Conservation (phyloP, 2,888 invertebrate genomes). For the Scaptodrosophila latifasciaeformis region DNA sequence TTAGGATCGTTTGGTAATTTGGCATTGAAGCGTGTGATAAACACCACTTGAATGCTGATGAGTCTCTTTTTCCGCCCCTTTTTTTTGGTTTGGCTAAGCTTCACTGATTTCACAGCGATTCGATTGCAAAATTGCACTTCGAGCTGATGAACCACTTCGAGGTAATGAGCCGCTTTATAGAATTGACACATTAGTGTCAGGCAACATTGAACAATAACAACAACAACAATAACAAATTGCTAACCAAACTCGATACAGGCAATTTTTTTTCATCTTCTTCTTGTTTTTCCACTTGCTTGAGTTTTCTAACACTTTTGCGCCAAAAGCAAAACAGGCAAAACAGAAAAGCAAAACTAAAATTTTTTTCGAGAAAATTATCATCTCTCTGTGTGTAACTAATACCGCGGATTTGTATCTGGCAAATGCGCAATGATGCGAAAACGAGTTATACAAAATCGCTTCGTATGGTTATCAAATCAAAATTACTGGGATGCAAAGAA, state of each 20-base stretch:
- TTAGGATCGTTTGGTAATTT: conserved; percentile 44
- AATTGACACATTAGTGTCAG: conserved; percentile 68
- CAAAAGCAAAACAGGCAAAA: conserved; percentile 7
- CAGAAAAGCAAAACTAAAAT: conserved; percentile 14
- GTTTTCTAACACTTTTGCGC: conserved; percentile 47
- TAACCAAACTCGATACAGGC: conserved; percentile 27
- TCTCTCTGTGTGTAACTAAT: conserved; percentile 25
- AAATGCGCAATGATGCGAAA: too few relatives aligned
- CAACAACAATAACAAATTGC: too few relatives aligned
- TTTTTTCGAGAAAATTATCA: too few relatives aligned
- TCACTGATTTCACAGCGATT: conserved; percentile 7
- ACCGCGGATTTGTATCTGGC: conserved; percentile 4
- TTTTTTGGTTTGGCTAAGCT: conserved; percentile 30
- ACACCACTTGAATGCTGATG: conserved; percentile 51
- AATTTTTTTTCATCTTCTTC: too few relatives aligned
- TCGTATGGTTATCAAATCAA: too few relatives aligned
- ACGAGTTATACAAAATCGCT: too few relatives aligned
- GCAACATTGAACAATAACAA: conserved; percentile 44
- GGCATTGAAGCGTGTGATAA: conserved; percentile 65
- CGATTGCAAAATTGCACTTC: conserved; percentile 1
- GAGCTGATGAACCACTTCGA: background rate
- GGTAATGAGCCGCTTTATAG: conserved; percentile 63
- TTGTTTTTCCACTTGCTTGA: conserved; percentile 61
- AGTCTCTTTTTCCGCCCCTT: background rate
- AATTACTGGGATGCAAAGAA: too few relatives aligned